Conservation (phyloP, 1,140 invertebrate species). For the Meteorus sp. region DNA sequence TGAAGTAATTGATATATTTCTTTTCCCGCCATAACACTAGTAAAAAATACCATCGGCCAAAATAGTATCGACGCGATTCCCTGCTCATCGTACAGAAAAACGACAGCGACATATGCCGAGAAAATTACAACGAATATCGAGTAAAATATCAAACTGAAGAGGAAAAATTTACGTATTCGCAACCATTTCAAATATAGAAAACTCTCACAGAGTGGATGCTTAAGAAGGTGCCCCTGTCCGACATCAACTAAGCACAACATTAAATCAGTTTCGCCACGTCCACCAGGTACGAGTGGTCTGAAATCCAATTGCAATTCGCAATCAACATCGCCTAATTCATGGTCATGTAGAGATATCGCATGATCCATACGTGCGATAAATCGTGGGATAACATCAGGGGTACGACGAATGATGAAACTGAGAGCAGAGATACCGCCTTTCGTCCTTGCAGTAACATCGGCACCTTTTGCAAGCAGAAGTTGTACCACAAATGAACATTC, state of each 20-base stretch:
- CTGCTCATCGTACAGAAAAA: slow-evolving; percentile 54
- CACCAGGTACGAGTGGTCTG: slow-evolving; percentile 66
- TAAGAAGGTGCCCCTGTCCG: slow-evolving; percentile 72
- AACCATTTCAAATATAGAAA: slow-evolving; percentile 82
- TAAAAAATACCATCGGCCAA: slow-evolving; percentile 58
- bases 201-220: slow-evolving; percentile 80
- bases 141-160: slow-evolving; percentile 78
- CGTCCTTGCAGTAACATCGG: slow-evolving; percentile 78
- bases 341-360: slow-evolving; percentile 75
- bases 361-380: slow-evolving; percentile 74
- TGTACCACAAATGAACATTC: slow-evolving; percentile 78
- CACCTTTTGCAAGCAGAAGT: slow-evolving; percentile 75
- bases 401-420: slow-evolving; percentile 78
- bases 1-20: slow-evolving; percentile 76
- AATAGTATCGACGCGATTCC: slow-evolving; percentile 65
- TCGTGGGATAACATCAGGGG: slow-evolving; percentile 75
- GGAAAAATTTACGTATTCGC: slow-evolving; percentile 80
- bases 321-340: slow-evolving; percentile 80
- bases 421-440: slow-evolving; percentile 78
- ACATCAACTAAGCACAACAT: slow-evolving; percentile 76
- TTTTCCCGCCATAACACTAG: slow-evolving; percentile 66
- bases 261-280: slow-evolving; percentile 71
- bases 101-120: slow-evolving; percentile 68
- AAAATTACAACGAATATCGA: slow-evolving; percentile 74
- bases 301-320: slow-evolving; percentile 81